Percentiles rank a stretch among this genome's conserved stretches.
Evolutionary conservation across 2,113 vertebrate genomes (phyloP).

Genomic region (Peromyscus maniculatus): DNA sequence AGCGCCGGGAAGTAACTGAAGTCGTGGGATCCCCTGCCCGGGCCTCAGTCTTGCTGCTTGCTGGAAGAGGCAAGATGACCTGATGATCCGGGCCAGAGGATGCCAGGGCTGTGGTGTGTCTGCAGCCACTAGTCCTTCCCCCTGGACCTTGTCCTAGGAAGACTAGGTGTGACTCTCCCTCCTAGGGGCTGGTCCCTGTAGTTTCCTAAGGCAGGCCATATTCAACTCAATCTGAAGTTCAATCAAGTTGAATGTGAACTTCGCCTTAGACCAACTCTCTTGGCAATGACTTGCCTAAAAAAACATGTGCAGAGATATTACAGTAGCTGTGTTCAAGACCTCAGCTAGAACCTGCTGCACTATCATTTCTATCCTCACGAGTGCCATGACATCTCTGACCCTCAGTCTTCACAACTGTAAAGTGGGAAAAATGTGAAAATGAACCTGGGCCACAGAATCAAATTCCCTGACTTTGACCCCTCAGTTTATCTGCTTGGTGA

Average conservation of each 20-base stretch:
- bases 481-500: neutral
- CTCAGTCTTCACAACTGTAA: neutral
- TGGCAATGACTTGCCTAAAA: neutral
- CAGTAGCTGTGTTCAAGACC: neutral
- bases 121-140: neutral
- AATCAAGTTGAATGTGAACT: neutral
- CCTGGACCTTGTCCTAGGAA: neutral
- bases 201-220: neutral
- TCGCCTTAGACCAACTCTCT: neutral
- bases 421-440: neutral
- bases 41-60: neutral
- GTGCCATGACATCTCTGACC: no score
- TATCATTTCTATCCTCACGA: no score
- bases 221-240: neutral
- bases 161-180: neutral
- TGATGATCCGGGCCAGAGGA: neutral
- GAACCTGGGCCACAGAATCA: neutral
- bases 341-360: no score
- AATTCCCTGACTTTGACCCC: neutral
- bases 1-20: neutral
- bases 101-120: accelerated
- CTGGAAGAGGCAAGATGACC: neutral
- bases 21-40: accelerated
- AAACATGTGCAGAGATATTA: no score
- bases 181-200: neutral